Evolutionary conservation across 1,140 invertebrate species (phyloP), one percentile per base, ranked within the genome.

Genomic region (Paralvinella palmiformis): DNA sequence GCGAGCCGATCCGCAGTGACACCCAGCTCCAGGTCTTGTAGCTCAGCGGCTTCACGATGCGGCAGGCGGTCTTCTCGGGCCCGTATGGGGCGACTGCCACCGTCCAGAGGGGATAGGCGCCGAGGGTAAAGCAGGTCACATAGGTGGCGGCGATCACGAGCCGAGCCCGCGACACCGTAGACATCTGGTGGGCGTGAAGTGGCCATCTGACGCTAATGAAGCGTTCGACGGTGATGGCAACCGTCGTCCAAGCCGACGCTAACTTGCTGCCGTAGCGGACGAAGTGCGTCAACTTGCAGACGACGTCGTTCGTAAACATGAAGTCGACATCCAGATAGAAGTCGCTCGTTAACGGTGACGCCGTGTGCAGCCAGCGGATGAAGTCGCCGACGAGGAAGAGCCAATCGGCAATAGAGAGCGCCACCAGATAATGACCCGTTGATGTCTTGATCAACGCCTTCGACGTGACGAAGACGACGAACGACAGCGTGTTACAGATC

Each of bases 131-230:
- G 27, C 37, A 29, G 0, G 32, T 13, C n/a, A 63, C 32, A 5
- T n/a, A n/a, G 36, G 57, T 56, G 24, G 37, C 33, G 20, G 32
- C 53, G 27, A 63, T 63, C 22, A 31, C 32, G 24, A 63, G 13
- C 17, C 50, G 48, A 20, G 62, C 62, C 15, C 50, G 6, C 22
- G 13, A 36, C 36, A 52, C 32, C 3, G 50, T 55, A 22, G 62
- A 63, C 3, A 63, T 55, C 3, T 1, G 27, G 13, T 24, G 20
- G 29, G 57, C 62, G 6, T 31, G 7, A 2, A 63, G 62, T 5
- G 65, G 65, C 15, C 24, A 48, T n/a, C 31, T 45, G 53, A 66
- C 53, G 17, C 48, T 66, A 31, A 66, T n/a, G 59, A 63, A 63
- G 17, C 65, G 24, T 33, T 66, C 65, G 5, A 44, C 10, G 24